Evolutionary conservation across 2,113 vertebrate genomes (phyloP).

Genomic region (Poeciliopsis turrubarensis): DNA sequence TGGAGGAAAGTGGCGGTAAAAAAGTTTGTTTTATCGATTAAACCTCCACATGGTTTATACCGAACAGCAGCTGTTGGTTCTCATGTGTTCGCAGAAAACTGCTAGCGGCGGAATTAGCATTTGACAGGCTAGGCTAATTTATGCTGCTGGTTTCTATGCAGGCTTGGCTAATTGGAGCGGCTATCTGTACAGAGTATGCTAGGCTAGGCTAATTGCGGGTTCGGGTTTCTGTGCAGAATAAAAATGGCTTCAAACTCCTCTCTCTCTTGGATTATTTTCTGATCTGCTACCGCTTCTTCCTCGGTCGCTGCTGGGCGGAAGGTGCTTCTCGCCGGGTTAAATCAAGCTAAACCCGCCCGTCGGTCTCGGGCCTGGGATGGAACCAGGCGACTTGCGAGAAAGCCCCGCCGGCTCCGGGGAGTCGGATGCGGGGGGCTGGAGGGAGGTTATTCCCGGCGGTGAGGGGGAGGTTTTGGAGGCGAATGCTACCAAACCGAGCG

Average conservation of each 20-base stretch:
- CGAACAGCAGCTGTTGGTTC: neutral
- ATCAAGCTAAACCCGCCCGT: neutral
- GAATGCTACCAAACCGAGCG: slow-evolving; percentile 45
- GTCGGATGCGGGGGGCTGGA: slow-evolving; percentile 74
- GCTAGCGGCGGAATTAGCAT: slow-evolving; percentile 10
- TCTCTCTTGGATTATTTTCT: neutral
- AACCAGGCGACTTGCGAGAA: slow-evolving; percentile 75
- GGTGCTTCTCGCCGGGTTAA: neutral
- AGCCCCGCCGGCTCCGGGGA: slow-evolving; percentile 82
- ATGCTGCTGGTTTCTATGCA: slow-evolving; percentile 1
- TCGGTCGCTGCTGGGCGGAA: neutral
- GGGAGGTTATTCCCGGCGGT: slow-evolving; percentile 70
- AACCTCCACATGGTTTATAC: neutral
- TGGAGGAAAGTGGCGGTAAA: slow-evolving; percentile 1
- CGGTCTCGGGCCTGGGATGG: slow-evolving; percentile 61
- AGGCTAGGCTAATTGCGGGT: slow-evolving; percentile 23
- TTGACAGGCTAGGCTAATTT: slow-evolving; percentile 20
- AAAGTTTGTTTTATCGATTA: slow-evolving; percentile 4
- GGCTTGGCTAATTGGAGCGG: slow-evolving; percentile 15
- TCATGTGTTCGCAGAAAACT: slow-evolving; percentile 4
- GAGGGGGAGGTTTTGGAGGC: slow-evolving; percentile 61
- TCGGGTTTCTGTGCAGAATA: slow-evolving; percentile 14
- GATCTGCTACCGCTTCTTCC: neutral
- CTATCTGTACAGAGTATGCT: neutral
- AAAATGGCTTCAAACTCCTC: slow-evolving; percentile 31